These are phyloP conservation scores for Hyposoter dolosus DNA, from an alignment of 2,888 invertebrate species.

Conservation along the genomic window DNA sequence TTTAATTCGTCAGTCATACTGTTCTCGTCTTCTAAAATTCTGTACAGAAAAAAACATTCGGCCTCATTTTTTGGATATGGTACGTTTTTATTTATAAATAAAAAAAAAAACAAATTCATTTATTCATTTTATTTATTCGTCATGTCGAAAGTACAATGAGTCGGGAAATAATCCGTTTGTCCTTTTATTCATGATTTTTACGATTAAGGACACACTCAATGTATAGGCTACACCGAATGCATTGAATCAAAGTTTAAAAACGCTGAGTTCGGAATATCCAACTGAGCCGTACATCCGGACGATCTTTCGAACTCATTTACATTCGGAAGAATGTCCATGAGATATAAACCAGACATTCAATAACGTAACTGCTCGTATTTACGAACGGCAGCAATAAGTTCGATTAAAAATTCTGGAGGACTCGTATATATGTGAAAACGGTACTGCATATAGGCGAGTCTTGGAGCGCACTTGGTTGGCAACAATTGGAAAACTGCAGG, in stretches of 20 bases:
- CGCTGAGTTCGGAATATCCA: neutral
- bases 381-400: conserved; percentile 23
- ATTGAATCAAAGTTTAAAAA: neutral
- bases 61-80: too few relatives aligned
- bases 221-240: neutral
- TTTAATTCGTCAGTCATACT: neutral
- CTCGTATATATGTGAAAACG: conserved; percentile 6
- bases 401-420: conserved; percentile 33
- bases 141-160: neutral
- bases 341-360: conserved; percentile 17
- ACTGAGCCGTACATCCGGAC: neutral
- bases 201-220: neutral
- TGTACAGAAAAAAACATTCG: too few relatives aligned
- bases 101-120: neutral
- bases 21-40: neutral
- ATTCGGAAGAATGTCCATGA: conserved; percentile 2
- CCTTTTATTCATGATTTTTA: neutral
- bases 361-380: conserved; percentile 35
- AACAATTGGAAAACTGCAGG: conserved; percentile 55
- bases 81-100: too few relatives aligned
- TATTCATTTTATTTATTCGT: neutral
- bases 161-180: neutral
- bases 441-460: neutral
- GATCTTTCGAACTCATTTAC: neutral
- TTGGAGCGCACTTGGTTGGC: conserved; percentile 16